Conservation (phyloP, 2,113 vertebrate species). For the Acanthisitta chloris region DNA sequence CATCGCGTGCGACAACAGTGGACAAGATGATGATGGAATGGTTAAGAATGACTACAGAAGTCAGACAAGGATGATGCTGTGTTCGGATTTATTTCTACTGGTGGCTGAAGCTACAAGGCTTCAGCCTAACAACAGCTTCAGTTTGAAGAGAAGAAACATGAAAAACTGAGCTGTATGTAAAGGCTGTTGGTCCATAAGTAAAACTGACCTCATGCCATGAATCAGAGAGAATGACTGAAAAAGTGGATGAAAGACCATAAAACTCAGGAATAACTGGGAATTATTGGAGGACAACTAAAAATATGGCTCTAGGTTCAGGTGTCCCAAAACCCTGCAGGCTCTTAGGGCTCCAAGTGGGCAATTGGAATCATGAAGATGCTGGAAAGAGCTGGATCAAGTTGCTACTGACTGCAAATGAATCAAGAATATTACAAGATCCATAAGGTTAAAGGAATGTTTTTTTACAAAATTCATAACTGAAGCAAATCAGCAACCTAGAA, state of each 20-base stretch:
- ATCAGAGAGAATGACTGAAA: neutral
- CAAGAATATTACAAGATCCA: neutral
- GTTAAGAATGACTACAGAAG: neutral
- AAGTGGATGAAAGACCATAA: neutral
- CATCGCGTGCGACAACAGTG: neutral
- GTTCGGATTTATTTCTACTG: neutral
- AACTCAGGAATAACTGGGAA: neutral
- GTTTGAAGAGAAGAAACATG: neutral
- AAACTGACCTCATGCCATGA: neutral
- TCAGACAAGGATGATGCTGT: neutral
- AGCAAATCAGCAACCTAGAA: neutral
- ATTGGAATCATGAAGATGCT: neutral
- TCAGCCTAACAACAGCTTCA: neutral
- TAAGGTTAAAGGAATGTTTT: neutral
- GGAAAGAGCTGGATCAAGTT: neutral
- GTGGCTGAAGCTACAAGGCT: neutral
- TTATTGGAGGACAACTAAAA: neutral
- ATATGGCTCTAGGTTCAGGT: neutral
- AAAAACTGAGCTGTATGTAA: neutral
- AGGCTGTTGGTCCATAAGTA: neutral
- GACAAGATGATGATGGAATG: neutral
- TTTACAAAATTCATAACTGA: neutral
- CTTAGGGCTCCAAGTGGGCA: neutral
- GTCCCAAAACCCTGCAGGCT: neutral
- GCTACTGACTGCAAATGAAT: neutral